Base-by-base conservation (phyloP, 2,113 vertebrate genomes). In the Callopanchax toddi region DNA sequence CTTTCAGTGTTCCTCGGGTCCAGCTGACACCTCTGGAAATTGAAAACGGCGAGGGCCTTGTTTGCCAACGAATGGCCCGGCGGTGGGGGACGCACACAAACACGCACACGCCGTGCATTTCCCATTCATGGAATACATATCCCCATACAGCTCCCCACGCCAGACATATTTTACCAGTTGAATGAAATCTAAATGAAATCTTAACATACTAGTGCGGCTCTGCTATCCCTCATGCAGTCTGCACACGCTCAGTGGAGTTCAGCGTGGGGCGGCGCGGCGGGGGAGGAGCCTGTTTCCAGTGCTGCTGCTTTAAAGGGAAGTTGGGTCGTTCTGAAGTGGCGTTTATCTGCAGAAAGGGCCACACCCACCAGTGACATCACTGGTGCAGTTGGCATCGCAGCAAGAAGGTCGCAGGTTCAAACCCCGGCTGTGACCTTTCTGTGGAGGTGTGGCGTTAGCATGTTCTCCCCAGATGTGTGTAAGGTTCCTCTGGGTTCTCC, bases 151-250 rank as follows among this genome's bases (percentile, higher is more conserved):
- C 67, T 18, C 36, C 17, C 53, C 2, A 44, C 22, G 48, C 49
- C 3, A 61, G 45, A 83, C 77, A 89, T 89, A 87, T 89, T 82
- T 86, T 86, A 75, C 76, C 81, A 85, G 87, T 87, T 90, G 84
- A 90, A 91, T 91, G 84, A 84, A 89, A 91, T 91, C 89, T 90
- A 89, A 91, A 91, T 91, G 83, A 85, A 89, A 91, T 90, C 90
- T 89, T 76, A 85, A 85, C 81, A 71, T 81, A 74, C 64, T 60
- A 36, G 67, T 45, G 5, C 6, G 17, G 65, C 5, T 15, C 61
- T 39, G 6, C 11, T 66, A 60, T 74, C 70, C 32, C 76, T 86
- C 8, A 49, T 75, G 78, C 68, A 71, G 63, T 64, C 74, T 51
- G 67, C 37, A 18, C 11, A 2, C 13, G 21, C 75, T 78, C 67